Conservation (phyloP, 2,797 vertebrate species). For the Mormyrus hasselquistii region DNA sequence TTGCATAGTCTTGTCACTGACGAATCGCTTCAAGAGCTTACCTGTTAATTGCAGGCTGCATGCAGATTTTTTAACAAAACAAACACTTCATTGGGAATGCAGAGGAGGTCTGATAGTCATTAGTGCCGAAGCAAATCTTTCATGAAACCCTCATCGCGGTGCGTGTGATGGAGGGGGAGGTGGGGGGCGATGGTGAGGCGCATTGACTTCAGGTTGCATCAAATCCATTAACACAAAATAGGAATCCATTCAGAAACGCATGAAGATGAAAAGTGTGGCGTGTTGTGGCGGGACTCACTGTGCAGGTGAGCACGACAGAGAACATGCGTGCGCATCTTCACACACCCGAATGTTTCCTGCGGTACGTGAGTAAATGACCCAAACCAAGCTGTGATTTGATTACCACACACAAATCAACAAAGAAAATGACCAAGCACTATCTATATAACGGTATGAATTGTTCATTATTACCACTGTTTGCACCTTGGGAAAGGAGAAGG, state of each 20-base stretch:
- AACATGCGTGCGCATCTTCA: constrained; percentile 31
- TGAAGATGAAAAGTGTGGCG: neutral
- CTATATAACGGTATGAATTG: constrained; percentile 49
- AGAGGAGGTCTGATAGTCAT: constrained; percentile 61
- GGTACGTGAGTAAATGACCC: constrained; percentile 64
- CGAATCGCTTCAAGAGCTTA: constrained; percentile 68
- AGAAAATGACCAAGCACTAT: constrained; percentile 38
- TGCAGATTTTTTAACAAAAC: constrained; percentile 68
- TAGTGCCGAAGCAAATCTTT: constrained; percentile 36
- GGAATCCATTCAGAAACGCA: constrained; percentile 39
- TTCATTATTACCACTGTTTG: constrained; percentile 66
- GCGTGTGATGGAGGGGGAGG: constrained; percentile 49
- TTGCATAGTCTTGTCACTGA: constrained; percentile 65
- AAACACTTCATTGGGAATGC: constrained; percentile 70
- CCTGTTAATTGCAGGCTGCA: constrained; percentile 67
- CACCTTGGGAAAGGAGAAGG: constrained; percentile 20
- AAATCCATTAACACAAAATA: constrained; percentile 50
- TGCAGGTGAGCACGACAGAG: neutral
- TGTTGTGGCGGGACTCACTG: constrained; percentile 48
- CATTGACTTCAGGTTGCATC: constrained; percentile 42
- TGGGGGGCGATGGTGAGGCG: constrained; percentile 33
- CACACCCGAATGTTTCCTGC: constrained; percentile 54
- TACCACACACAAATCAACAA: constrained; percentile 62
- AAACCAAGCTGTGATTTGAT: constrained; percentile 66
- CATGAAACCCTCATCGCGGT: constrained; percentile 46